Conservation (phyloP, 2,113 vertebrate genomes). For the Morone saxatilis region DNA sequence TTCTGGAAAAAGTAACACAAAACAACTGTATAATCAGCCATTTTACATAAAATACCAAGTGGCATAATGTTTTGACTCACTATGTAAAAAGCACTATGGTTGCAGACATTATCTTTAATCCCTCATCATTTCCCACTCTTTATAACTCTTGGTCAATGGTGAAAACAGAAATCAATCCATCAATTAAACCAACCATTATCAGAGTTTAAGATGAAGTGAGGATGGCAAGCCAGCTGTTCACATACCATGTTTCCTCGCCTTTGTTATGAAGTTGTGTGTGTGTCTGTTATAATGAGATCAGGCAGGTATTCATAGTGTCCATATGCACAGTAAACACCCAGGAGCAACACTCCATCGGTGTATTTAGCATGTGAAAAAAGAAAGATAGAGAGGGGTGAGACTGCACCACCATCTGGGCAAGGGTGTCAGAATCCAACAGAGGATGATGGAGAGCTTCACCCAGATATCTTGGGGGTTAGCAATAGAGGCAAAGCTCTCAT, state of each 20-base stretch:
- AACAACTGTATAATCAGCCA: slow-evolving; percentile 1
- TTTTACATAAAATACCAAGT: neutral
- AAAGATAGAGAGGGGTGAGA: slow-evolving; percentile 58
- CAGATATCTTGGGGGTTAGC: slow-evolving; percentile 63
- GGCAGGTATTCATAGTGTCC: slow-evolving; percentile 73
- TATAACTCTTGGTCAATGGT: slow-evolving; percentile 18
- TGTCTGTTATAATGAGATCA: slow-evolving; percentile 65
- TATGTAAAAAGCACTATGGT: neutral
- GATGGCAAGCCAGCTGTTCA: slow-evolving; percentile 67
- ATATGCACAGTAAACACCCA: slow-evolving; percentile 71
- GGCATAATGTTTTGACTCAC: neutral
- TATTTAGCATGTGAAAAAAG: slow-evolving; percentile 62
- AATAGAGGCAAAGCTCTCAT: slow-evolving; percentile 64
- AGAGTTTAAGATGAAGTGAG: slow-evolving; percentile 49
- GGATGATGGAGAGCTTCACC: slow-evolving; percentile 74
- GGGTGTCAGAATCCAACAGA: slow-evolving; percentile 74
- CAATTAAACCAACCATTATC: slow-evolving; percentile 43
- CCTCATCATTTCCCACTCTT: neutral
- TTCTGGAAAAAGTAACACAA: slow-evolving; percentile 25
- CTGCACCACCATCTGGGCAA: slow-evolving; percentile 74
- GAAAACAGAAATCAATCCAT: slow-evolving; percentile 35
- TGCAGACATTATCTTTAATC: neutral
- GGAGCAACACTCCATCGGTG: slow-evolving; percentile 61
- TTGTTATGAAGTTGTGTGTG: slow-evolving; percentile 52
- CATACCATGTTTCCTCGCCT: slow-evolving; percentile 52